phyloP scores from a whole-genome alignment of 2,113 vertebrate genomes.

The Axis porcinus region DNA sequence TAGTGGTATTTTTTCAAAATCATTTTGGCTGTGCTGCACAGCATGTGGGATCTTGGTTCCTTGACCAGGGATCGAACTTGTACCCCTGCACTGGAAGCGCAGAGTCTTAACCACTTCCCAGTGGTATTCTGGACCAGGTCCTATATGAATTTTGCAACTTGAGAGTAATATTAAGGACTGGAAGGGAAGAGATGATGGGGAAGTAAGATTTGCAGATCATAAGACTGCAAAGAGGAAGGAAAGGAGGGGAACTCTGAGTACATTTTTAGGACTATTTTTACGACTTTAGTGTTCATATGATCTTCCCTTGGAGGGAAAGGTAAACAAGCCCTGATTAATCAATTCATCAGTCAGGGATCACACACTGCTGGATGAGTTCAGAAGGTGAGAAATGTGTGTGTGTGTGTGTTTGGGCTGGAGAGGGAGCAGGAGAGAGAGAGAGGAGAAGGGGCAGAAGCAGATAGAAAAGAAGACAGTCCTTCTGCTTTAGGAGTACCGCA shows the following conservation, averaged over 20 bases:
- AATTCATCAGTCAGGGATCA: not conserved
- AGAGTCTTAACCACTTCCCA: not conserved
- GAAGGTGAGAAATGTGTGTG: not conserved
- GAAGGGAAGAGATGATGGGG: not conserved
- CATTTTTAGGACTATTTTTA: not conserved
- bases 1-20: not conserved
- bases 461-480: not conserved
- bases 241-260: not conserved
- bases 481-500: not conserved
- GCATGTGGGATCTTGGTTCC: not conserved
- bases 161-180: not conserved
- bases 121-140: not conserved
- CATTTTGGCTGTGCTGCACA: not conserved
- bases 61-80: not conserved
- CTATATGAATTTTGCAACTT: not conserved
- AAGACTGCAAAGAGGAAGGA: not conserved
- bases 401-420: not conserved
- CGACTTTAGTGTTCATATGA: not conserved
- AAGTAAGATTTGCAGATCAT: not conserved
- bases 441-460: not conserved
- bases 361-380: not conserved
- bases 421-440: not conserved
- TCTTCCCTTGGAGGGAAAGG: not conserved
- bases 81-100: fast-evolving
- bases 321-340: not conserved